phyloP scores from a whole-genome alignment of 2,797 vertebrate species.

The Gymnopithys bicolor region DNA sequence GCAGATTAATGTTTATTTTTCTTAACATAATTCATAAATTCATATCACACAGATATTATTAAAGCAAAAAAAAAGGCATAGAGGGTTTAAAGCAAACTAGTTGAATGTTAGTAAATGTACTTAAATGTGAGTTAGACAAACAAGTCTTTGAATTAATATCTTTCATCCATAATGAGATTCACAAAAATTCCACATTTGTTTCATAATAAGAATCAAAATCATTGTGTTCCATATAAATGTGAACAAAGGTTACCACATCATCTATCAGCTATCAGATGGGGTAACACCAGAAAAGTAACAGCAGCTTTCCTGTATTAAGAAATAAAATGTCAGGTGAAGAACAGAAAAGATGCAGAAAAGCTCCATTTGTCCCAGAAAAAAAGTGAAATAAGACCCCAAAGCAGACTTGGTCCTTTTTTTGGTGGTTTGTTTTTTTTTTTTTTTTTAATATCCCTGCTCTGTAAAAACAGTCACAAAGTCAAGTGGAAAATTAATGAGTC shows the following conservation, averaged over 20 bases:
- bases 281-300: neutral
- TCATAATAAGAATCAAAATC: neutral
- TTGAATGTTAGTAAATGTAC: neutral
- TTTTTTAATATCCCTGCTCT: neutral
- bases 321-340: neutral
- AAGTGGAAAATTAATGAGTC: conserved; percentile 34
- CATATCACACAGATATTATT: neutral
- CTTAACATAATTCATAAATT: neutral
- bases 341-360: neutral
- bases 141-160: neutral
- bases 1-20: neutral
- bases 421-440: neutral
- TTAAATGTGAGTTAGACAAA: neutral
- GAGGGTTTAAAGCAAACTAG: neutral
- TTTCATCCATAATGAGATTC: neutral
- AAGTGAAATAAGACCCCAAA: neutral
- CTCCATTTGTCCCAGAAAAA: neutral
- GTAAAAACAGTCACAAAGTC: neutral
- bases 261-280: neutral
- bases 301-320: neutral
- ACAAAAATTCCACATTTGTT: conserved; percentile 7
- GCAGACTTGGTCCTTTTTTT: neutral
- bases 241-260: neutral
- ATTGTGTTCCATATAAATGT: neutral
- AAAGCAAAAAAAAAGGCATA: neutral